A percentile compares a stretch with the other conserved stretches of the same genome.
Evolutionary conservation across 2,888 invertebrate species (phyloP).

Genomic region (Villa cingulata): DNA sequence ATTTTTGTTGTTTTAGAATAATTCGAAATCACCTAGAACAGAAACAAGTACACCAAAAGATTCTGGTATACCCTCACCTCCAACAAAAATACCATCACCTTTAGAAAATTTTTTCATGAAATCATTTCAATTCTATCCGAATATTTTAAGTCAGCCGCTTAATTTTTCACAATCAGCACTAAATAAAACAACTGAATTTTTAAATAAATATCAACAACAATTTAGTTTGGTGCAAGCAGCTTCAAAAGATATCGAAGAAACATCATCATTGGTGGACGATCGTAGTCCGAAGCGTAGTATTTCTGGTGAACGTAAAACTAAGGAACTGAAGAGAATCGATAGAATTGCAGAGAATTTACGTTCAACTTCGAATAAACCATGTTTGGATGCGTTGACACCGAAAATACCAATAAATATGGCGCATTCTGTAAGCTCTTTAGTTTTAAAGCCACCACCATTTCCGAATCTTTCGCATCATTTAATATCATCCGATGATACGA

Average conservation of each 20-base stretch:
- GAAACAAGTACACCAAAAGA: slow-evolving; percentile 11
- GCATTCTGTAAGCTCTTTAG: slow-evolving; percentile 10
- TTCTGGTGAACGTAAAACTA: slow-evolving; percentile 15
- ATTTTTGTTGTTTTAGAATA: slow-evolving; percentile 19
- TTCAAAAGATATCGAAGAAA: slow-evolving; percentile 21
- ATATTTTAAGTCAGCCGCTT: slow-evolving; percentile 32
- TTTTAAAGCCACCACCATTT: slow-evolving; percentile 13
- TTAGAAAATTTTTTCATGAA: slow-evolving; percentile 34
- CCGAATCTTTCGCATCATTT: slow-evolving; percentile 8
- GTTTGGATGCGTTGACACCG: slow-evolving; percentile 6
- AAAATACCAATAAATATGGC: slow-evolving; percentile 10
- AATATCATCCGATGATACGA: slow-evolving; percentile 9
- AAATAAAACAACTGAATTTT: slow-evolving; percentile 31
- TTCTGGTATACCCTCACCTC: not conserved
- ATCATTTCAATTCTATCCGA: slow-evolving; percentile 35
- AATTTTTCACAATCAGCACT: slow-evolving; percentile 36
- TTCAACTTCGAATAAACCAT: slow-evolving; percentile 17
- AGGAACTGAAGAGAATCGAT: slow-evolving; percentile 35
- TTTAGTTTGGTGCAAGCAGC: slow-evolving; percentile 21
- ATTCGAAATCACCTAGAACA: slow-evolving; percentile 19
- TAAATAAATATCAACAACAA: slow-evolving; percentile 35
- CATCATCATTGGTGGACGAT: slow-evolving; percentile 12
- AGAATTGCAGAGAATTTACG: slow-evolving; percentile 35
- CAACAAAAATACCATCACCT: slow-evolving; percentile 25
- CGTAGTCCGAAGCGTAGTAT: slow-evolving; percentile 15